Percentiles rank a stretch among this genome's conserved stretches.
phyloP scores from a whole-genome alignment of 1,140 invertebrate species.

The Drosophila lacteicornis region DNA sequence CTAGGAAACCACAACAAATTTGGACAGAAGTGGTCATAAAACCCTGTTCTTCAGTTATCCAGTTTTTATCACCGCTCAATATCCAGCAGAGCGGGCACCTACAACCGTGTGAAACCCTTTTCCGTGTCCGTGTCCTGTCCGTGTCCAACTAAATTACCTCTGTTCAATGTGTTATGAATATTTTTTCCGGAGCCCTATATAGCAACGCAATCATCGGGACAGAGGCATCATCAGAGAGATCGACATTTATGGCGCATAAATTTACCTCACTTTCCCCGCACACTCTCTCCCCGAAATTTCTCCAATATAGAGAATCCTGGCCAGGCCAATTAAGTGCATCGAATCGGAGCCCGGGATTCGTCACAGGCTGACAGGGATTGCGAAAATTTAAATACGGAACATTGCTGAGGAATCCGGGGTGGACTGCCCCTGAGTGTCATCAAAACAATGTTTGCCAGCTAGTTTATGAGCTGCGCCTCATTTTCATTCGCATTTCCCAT shows the following conservation, averaged over 20 bases:
- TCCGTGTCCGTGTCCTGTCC: not conserved
- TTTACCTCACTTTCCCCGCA: slow-evolving; percentile 66
- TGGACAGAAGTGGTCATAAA: slow-evolving; percentile 18
- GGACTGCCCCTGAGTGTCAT: slow-evolving; percentile 75
- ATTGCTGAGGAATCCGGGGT: slow-evolving; percentile 6
- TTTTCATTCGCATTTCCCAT: slow-evolving; percentile 52
- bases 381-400: slow-evolving; percentile 75
- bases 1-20: slow-evolving; percentile 29
- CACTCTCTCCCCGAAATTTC: slow-evolving; percentile 18
- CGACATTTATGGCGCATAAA: slow-evolving; percentile 81
- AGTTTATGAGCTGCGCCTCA: slow-evolving; percentile 79
- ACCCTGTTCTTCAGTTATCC: not conserved
- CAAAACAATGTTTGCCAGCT: slow-evolving; percentile 80
- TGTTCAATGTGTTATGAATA: slow-evolving; percentile 4
- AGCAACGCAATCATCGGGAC: slow-evolving; percentile 3
- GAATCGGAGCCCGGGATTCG: slow-evolving; percentile 66
- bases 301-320: slow-evolving; percentile 4
- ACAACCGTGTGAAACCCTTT: slow-evolving; percentile 32
- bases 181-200: not conserved
- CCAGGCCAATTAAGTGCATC: slow-evolving; percentile 77
- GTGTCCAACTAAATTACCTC: not conserved
- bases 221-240: slow-evolving; percentile 35
- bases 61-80: not conserved
- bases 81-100: slow-evolving; percentile 50
- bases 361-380: slow-evolving; percentile 66